Base-by-base conservation (phyloP, 2,113 vertebrate genomes). In the Anhinga anhinga region DNA sequence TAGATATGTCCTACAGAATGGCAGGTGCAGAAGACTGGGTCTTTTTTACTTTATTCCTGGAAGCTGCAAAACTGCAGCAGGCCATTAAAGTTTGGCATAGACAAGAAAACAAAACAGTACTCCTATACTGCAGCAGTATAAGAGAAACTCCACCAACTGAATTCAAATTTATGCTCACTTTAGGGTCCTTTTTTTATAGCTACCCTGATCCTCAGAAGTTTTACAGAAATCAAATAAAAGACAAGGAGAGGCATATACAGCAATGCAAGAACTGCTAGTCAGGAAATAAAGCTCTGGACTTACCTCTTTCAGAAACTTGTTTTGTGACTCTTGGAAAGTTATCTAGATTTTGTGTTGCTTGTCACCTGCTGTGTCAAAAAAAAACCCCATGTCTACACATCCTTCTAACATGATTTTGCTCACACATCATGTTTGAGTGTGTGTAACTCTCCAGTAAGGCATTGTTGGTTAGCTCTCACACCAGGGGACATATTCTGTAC, bases 401-500 rank as follows among this genome's bases (percentile, higher is more conserved):
- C 12, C 4, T 59, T 69, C 13, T 62, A 73, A 69, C 10, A 18
- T 6, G 49, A 50, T 70, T 82, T 92, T 30, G 40, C 9, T 56
- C 32, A 16, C 32, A 44, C 2, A 56, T 6, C 4, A 2, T n/a
- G 13, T 56, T 7, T 56, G 19, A 32, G 10, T 49, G 12, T 2
- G 0, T 16, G 5, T 19, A 73, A 36, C 9, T 45, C 44, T 61
- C 20, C 29, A 55, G 2, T 34, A 66, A 45, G 19, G 5, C 23
- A 34, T 5, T 82, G 15, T 2, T 59, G 32, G 40, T 85, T 34
- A n/a, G 15, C 10, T 9, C 11, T 65, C 70, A 66, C 6, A 11
- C 6, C 4, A 5, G 4, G 19, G 3, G 9, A 42, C 7, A n/a
- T 3, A 9, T 50, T 78, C 20, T 38, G 9, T 2, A 0, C 32